Conservation (phyloP, 2,797 vertebrate genomes). For the Chelmon rostratus region DNA sequence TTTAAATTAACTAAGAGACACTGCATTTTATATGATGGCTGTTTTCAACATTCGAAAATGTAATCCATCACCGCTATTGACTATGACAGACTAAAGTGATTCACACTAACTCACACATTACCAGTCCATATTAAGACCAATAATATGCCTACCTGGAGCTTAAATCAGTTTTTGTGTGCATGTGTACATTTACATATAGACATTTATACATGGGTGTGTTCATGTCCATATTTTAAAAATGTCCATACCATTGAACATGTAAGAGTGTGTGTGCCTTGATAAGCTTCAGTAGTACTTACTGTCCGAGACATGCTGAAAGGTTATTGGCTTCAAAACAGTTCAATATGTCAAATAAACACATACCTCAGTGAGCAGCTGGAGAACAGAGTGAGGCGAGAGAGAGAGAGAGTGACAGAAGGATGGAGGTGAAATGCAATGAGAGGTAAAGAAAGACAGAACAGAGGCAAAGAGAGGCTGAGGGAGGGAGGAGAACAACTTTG, state of each 20-base stretch:
- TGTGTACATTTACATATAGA: neutral
- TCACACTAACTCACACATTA: neutral
- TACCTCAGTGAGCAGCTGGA: conserved; percentile 68
- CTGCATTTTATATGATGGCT: neutral
- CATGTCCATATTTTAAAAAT: conserved; percentile 20
- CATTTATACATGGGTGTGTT: neutral
- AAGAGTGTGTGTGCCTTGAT: conserved; percentile 22
- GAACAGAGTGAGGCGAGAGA: conserved; percentile 45
- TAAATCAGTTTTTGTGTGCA: neutral
- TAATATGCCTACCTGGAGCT: neutral
- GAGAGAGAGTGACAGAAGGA: conserved; percentile 31
- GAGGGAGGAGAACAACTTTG: no score
- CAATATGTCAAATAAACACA: conserved; percentile 81
- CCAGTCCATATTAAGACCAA: neutral
- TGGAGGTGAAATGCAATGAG: conserved; percentile 45
- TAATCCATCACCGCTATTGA: no score
- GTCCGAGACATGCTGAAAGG: conserved; percentile 66
- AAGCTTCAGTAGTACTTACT: conserved; percentile 53
- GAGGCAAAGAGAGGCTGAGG: neutral
- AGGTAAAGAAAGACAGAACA: conserved; percentile 25
- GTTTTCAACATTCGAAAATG: neutral
- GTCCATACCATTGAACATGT: conserved; percentile 22
- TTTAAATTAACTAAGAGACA: no score
- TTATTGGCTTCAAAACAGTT: conserved; percentile 76
- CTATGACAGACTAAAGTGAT: neutral